phyloP scores from a whole-genome alignment of 2,797 vertebrate genomes.

The Agapornis canus region DNA sequence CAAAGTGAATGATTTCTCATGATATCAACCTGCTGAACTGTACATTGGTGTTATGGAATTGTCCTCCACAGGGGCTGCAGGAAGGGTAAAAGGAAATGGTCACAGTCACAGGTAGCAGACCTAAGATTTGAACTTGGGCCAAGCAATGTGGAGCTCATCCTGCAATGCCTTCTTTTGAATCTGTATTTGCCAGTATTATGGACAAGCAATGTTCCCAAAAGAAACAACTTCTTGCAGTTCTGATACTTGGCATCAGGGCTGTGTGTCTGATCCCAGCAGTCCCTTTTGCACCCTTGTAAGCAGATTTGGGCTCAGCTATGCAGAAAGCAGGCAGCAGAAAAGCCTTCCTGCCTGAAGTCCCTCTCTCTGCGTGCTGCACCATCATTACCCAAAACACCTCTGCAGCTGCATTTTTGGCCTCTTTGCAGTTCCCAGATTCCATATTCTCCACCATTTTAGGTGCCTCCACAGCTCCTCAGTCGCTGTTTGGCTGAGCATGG shows the following conservation, averaged over 20 bases:
- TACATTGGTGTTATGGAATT: neutral
- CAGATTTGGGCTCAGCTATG: neutral
- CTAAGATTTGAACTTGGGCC: neutral
- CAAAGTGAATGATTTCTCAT: neutral
- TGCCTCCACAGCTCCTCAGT: neutral
- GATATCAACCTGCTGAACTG: neutral
- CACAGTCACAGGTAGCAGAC: neutral
- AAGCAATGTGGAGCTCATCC: rapidly evolving
- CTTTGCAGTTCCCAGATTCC: neutral
- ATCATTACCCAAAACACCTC: neutral
- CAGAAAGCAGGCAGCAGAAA: neutral
- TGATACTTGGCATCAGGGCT: neutral
- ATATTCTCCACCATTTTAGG: neutral
- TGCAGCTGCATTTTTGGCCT: neutral
- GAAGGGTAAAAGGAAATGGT: neutral
- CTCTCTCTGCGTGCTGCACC: neutral
- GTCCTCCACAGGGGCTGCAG: rapidly evolving
- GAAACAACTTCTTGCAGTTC: neutral
- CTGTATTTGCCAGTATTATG: neutral
- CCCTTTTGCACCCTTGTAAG: neutral
- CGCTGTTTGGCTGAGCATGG: neutral
- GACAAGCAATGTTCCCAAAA: neutral
- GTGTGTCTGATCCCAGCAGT: neutral
- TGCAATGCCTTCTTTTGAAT: neutral
- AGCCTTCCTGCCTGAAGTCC: neutral